Evolutionary conservation across 2,113 vertebrate species (phyloP), one percentile per base, ranked within the genome.

Genomic region (Oryzias javanicus): DNA sequence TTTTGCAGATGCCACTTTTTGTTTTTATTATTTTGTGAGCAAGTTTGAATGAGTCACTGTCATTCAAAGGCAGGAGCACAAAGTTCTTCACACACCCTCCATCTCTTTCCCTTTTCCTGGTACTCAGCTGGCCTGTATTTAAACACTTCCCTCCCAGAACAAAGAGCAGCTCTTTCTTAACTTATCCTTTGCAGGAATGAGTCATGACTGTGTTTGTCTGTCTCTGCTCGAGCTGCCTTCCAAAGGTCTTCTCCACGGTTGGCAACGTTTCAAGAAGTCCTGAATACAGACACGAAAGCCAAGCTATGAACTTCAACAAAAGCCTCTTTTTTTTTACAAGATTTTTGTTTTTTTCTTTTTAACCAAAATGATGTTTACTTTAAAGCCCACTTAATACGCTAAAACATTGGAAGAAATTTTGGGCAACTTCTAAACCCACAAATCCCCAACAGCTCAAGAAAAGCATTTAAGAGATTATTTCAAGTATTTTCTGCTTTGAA

Each of bases 51-150:
- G 40, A 82, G 64, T 82, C 73, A 88, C 59, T 29, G 29, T 62
- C 24, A 57, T 45, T 48, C 67, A 55, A 67, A 68, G 40, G 15
- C 52, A 60, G 49, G 35, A 60, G 29, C 35, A 22, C 18, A 44
- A 44, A 58, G 64, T 24, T 48, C 53, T 61, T 55, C 65, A 58
- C 53, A 68, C 67, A 55, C 57, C 70, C 64, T 74, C 62, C 71
- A 65, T 70, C 52, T 70, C 57, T 55, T 60, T 49, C 70, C 77
- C 55, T 59, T 71, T 59, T 76, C 55, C 61, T 72, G 67, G 64
- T 78, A 82, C 54, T 56, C 69, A 66, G 67, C 61, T 70, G 79
- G 73, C 73, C 70, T 84, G 77, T 78, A 85, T 79, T 88, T 85
- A 82, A 81, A 82, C 79, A 70, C 75, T 66, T 82, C 80, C 55